These are phyloP conservation scores for Melanotaenia maccullochi DNA, from an alignment of 2,797 vertebrate species.

Conservation along the genomic window DNA sequence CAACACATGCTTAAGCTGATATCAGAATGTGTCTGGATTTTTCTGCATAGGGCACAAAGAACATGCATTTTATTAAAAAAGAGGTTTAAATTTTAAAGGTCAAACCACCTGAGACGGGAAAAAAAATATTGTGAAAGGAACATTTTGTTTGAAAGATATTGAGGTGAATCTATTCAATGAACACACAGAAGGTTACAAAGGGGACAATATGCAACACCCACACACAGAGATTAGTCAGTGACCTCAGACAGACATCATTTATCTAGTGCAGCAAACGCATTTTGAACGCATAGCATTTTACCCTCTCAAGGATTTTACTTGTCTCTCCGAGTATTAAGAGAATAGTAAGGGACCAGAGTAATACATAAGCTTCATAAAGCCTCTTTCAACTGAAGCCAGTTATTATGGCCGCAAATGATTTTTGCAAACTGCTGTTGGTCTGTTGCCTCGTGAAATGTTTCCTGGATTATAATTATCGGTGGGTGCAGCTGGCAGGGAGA, in stretches of 20 bases:
- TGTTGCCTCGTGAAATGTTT: conserved; percentile 48
- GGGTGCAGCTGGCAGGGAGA: conserved; percentile 30
- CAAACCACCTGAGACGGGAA: conserved; percentile 4
- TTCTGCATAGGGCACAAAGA: background rate
- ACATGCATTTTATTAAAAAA: background rate
- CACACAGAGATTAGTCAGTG: conserved; percentile 34
- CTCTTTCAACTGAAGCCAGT: conserved; percentile 38
- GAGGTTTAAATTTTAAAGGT: conserved; percentile 2
- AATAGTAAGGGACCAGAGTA: conserved; percentile 18
- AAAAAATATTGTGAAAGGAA: background rate
- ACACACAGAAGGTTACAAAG: conserved; percentile 10
- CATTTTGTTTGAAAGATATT: conserved; percentile 15
- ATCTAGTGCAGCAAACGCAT: conserved; percentile 13
- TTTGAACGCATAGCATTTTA: conserved; percentile 7
- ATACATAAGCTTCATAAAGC: conserved; percentile 31
- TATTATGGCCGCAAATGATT: conserved; percentile 38
- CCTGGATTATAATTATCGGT: conserved; percentile 54
- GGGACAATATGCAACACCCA: conserved; percentile 21
- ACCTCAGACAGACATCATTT: conserved; percentile 39
- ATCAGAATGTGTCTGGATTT: background rate
- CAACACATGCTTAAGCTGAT: conserved; percentile 8
- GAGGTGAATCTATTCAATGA: conserved; percentile 24
- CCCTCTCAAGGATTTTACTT: conserved; percentile 23
- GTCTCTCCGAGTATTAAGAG: conserved; percentile 22
- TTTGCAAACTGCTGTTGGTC: conserved; percentile 38